Evolutionary conservation across 2,797 vertebrate genomes (phyloP).

Genomic region (Otus scops): DNA sequence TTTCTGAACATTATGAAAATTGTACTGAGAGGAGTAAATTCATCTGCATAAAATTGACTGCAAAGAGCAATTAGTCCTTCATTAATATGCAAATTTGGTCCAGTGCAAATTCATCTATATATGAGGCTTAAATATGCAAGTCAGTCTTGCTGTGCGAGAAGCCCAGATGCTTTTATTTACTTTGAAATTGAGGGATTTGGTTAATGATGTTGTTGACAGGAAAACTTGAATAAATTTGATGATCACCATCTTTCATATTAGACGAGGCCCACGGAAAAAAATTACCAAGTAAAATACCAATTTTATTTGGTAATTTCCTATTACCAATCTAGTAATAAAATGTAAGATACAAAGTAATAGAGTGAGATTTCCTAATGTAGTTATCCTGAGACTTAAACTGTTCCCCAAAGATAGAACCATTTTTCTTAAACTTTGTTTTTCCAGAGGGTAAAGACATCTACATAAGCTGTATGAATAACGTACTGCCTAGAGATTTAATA

Average conservation of each 20-base stretch:
- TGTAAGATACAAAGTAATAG: constrained; percentile 66
- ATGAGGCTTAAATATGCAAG: constrained; percentile 74
- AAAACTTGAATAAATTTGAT: constrained; percentile 77
- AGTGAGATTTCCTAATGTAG: constrained; percentile 51
- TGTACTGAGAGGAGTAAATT: constrained; percentile 73
- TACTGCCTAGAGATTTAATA: constrained; percentile 53
- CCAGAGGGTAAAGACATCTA: constrained; percentile 60
- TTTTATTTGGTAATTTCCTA: constrained; percentile 72
- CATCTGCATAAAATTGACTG: constrained; percentile 77
- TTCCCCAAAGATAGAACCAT: constrained; percentile 54
- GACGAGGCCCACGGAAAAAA: constrained; percentile 54
- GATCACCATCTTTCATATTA: constrained; percentile 70
- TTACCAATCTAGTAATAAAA: constrained; percentile 67
- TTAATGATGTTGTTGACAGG: constrained; percentile 77
- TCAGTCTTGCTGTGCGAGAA: constrained; percentile 70
- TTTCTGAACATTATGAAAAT: constrained; percentile 69
- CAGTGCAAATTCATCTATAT: constrained; percentile 74
- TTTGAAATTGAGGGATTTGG: constrained; percentile 76
- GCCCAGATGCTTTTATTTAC: constrained; percentile 79
- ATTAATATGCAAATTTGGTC: constrained; percentile 79
- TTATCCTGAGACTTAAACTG: constrained; percentile 58
- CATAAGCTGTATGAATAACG: constrained; percentile 50
- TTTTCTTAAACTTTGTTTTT: constrained; percentile 66
- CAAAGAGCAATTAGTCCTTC: constrained; percentile 79
- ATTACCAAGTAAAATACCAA: constrained; percentile 62